These are phyloP conservation scores for Zaprionus camerounensis DNA, from an alignment of 1,140 invertebrate species.

Conservation along the genomic window DNA sequence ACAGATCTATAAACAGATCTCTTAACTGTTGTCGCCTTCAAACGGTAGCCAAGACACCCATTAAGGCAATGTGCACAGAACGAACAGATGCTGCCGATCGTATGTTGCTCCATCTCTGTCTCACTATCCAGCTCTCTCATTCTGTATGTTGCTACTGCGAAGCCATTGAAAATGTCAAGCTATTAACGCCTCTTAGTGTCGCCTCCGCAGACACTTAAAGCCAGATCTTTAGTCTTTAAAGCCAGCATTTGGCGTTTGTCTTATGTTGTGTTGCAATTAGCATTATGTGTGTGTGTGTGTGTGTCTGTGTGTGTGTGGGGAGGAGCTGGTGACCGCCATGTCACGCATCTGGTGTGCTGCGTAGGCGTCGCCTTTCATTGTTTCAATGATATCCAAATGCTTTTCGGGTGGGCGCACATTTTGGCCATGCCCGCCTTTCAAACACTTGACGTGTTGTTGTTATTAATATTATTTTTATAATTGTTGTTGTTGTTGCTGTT, in stretches of 20 bases:
- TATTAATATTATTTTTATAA: conserved; percentile 10
- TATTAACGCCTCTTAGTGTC: conserved; percentile 81
- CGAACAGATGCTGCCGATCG: conserved; percentile 41
- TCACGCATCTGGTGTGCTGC: conserved; percentile 57
- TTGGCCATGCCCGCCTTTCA: conserved; percentile 43
- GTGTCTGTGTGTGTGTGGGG: conserved; percentile 33
- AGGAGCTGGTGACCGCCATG: conserved; percentile 56
- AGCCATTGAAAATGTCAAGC: conserved; percentile 78
- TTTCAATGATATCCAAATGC: conserved; percentile 46
- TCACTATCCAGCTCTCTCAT: not conserved
- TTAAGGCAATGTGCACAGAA: conserved; percentile 56
- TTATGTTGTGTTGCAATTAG: conserved; percentile 65
- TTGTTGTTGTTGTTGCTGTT: not conserved
- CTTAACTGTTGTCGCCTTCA: conserved; percentile 34
- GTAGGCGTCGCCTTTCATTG: conserved; percentile 66
- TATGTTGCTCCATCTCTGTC: conserved; percentile 8
- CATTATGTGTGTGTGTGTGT: conserved; percentile 63
- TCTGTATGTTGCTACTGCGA: conserved; percentile 36
- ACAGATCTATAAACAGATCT: conserved; percentile 27
- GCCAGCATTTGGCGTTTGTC: conserved; percentile 35
- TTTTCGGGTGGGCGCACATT: conserved; percentile 47
- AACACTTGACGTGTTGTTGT: conserved; percentile 19
- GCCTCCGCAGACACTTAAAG: conserved; percentile 76
- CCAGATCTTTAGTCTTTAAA: conserved; percentile 19
- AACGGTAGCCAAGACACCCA: conserved; percentile 65